Conservation (phyloP, 2,888 invertebrate genomes). For the Leistus spinibarbis region DNA sequence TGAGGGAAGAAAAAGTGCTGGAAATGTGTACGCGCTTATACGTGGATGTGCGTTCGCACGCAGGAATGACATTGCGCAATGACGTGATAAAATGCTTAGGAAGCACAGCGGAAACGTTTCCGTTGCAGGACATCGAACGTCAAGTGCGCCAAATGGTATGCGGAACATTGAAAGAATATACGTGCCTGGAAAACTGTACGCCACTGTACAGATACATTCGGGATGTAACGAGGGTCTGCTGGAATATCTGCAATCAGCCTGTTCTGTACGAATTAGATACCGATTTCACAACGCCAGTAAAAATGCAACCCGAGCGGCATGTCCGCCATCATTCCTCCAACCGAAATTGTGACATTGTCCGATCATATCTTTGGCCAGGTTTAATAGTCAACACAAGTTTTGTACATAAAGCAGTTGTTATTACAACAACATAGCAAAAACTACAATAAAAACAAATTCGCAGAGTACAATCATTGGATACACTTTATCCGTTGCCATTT, state of each 20-base stretch:
- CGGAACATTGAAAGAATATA: conserved; percentile 91
- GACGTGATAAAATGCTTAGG: conserved; percentile 57
- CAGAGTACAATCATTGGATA: not conserved
- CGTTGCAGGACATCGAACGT: conserved; percentile 69
- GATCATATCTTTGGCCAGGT: conserved; percentile 87
- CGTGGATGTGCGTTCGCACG: conserved; percentile 53
- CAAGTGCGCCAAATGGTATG: conserved; percentile 69
- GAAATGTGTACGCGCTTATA: conserved; percentile 67
- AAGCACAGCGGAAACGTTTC: conserved; percentile 73
- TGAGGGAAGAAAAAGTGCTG: conserved; percentile 74
- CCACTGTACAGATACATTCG: conserved; percentile 80
- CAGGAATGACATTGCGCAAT: conserved; percentile 56
- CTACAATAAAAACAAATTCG: not conserved
- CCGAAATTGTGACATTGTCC: conserved; percentile 74
- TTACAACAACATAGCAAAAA: conserved; percentile 65
- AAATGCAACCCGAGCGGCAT: conserved; percentile 72
- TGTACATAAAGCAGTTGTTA: conserved; percentile 84
- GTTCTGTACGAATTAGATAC: conserved; percentile 70
- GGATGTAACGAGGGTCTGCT: conserved; percentile 84
- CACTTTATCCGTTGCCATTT: conserved; percentile 34
- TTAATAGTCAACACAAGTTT: conserved; percentile 77
- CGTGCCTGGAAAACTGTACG: conserved; percentile 79
- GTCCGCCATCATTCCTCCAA: conserved; percentile 80
- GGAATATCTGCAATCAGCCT: conserved; percentile 81
- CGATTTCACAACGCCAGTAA: conserved; percentile 69